These are phyloP conservation scores for Nanorana parkeri DNA, from an alignment of 2,113 vertebrate genomes.

Conservation along the genomic window DNA sequence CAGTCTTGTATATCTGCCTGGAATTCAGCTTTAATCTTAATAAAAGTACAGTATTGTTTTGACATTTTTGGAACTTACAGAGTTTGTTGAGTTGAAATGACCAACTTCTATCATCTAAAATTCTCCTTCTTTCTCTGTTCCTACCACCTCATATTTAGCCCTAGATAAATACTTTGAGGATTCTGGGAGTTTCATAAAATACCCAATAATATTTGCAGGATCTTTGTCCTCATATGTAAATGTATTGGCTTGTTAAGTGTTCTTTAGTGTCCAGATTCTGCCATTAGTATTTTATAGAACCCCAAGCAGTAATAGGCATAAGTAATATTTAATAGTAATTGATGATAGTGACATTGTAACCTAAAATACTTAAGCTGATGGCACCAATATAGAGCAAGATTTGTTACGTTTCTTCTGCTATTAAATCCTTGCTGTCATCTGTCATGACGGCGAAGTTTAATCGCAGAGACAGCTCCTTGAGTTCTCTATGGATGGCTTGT, in stretches of 20 bases:
- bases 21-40: too few species aligned
- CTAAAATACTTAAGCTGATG: constrained; percentile 29
- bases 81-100: too few species aligned
- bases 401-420: constrained; percentile 42
- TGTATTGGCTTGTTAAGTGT: constrained; percentile 6
- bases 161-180: not conserved
- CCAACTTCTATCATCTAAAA: too few species aligned
- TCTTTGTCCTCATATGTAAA: constrained; percentile 33
- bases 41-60: too few species aligned
- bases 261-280: constrained; percentile 5
- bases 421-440: constrained; percentile 47
- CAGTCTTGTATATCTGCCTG: too few species aligned
- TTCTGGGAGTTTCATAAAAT: not conserved
- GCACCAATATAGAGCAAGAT: constrained; percentile 14
- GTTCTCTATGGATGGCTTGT: constrained; percentile 44
- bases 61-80: too few species aligned
- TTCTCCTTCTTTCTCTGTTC: too few species aligned
- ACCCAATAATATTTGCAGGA: constrained; percentile 27
- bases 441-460: constrained; percentile 41
- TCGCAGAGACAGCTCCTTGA: constrained; percentile 41
- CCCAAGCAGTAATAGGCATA: constrained; percentile 8
- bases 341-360: constrained; percentile 47
- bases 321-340: constrained; percentile 23
- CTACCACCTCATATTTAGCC: too few species aligned
- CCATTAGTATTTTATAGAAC: constrained; percentile 20